Conservation (phyloP, 2,113 vertebrate genomes). For the Neotoma lepida region DNA sequence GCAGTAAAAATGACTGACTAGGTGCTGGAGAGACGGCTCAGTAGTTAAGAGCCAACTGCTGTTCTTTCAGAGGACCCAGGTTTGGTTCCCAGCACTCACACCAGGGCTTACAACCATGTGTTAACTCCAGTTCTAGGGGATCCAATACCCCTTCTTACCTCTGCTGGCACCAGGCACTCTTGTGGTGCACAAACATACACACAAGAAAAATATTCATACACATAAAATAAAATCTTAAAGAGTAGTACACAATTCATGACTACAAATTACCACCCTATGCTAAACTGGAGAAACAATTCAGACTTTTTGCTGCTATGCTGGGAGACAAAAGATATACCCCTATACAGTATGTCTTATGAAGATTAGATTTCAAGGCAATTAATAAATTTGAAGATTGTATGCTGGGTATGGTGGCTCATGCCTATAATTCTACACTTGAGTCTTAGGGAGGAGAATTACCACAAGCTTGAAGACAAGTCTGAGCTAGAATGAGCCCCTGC, state of each 20-base stretch:
- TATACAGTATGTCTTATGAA: not conserved
- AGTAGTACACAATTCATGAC: not conserved
- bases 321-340: not conserved
- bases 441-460: not conserved
- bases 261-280: not conserved
- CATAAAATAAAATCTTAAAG: not conserved
- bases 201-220: not conserved
- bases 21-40: not conserved
- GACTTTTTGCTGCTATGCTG: not conserved
- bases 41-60: not conserved
- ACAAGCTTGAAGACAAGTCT: not conserved
- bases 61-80: not conserved
- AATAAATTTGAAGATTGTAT: not conserved
- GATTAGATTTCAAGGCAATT: not conserved
- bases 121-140: not conserved
- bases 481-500: not conserved
- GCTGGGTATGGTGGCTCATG: not conserved
- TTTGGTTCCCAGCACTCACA: not conserved
- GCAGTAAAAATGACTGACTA: not conserved
- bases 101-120: not conserved
- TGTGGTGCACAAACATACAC: not conserved
- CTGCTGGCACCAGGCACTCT: not conserved
- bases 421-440: not conserved
- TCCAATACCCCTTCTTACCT: not conserved
- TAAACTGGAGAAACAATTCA: not conserved